Conservation (phyloP, 2,797 vertebrate species). For the Myotis daubentonii region DNA sequence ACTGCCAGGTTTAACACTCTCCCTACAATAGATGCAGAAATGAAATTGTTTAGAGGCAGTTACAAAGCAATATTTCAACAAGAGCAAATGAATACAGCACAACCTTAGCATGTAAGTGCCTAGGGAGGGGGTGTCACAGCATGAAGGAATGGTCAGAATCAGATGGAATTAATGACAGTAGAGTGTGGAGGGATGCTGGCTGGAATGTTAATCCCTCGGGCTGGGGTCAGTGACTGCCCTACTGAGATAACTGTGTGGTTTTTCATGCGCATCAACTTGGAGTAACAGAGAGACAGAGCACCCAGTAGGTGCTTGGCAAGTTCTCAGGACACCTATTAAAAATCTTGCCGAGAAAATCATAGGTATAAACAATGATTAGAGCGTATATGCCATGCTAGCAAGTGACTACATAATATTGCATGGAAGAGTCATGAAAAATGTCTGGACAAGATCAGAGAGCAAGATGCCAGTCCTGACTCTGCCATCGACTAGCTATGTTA, state of each 20-base stretch:
- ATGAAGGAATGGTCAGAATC: slow-evolving; percentile 20
- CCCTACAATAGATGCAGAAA: slow-evolving; percentile 40
- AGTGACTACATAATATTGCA: not conserved
- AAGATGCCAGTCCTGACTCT: not conserved
- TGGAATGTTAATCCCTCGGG: not conserved
- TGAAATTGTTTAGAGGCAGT: slow-evolving; percentile 58
- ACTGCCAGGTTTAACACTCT: not conserved
- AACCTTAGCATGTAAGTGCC: slow-evolving; percentile 1
- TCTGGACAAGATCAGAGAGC: not conserved
- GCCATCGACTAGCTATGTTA: not conserved
- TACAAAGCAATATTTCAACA: slow-evolving; percentile 62
- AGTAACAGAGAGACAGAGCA: not conserved
- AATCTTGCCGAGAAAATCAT: not conserved
- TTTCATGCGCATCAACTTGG: not conserved
- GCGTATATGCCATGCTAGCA: not conserved
- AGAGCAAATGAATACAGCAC: slow-evolving; percentile 46
- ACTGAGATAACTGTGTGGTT: not conserved
- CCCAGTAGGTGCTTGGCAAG: not conserved
- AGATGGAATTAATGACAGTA: slow-evolving; percentile 48
- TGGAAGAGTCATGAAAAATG: not conserved
- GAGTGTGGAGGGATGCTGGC: not conserved
- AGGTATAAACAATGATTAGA: not conserved
- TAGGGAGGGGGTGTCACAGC: not conserved
- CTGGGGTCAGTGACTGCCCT: not conserved
- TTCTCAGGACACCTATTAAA: not conserved